Base-by-base conservation (phyloP, 2,113 vertebrate species). In the Struthidea cinerea region DNA sequence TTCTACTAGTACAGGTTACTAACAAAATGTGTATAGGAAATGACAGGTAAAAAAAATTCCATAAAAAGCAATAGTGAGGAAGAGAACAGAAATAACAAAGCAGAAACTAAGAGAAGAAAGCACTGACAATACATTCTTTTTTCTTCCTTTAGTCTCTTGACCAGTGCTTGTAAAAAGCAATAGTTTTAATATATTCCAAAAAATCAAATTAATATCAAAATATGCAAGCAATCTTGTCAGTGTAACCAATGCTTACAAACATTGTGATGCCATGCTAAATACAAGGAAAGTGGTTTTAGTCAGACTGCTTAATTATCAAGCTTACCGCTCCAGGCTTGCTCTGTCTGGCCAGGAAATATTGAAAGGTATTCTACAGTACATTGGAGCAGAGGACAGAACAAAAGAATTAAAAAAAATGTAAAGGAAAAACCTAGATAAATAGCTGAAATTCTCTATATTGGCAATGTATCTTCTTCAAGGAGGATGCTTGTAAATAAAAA, bases 301-400 rank as follows among this genome's bases (percentile, higher is more conserved):
- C 87, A 97, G 96, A 96, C 94, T 90, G 95, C 87, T 96, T 95
- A 92, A 84, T 97, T 81, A 91, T 97, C 95, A 94, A 85, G 98
- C 99, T 99, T 99, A 99, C 99, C 99, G 98, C 99, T 99, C 99
- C 93, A 98, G 98, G 97, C 98, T 97, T 98, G 98, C 98, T 98
- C 99, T 99, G 97, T 99, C 99, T 98, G 99, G 99, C 99, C 99
- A 99, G 97, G 99, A 98, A 97, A 99, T 98, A 99, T 97, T 99
- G 98, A 99, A 99, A 99, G 99, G 98, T 93, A 99, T 99, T 99
- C 99, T 99, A 99, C 28, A 97, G 95, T 98, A 98, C 96, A 97
- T 99, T 98, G 98, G 98, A 98, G 98, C 93, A 98, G 96, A 98
- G 97, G 97, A 98, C 83, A 98, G 96, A 98, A 98, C 75, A 97